Conservation (phyloP, 1,140 invertebrate species). For the Ridgeia piscesae region DNA sequence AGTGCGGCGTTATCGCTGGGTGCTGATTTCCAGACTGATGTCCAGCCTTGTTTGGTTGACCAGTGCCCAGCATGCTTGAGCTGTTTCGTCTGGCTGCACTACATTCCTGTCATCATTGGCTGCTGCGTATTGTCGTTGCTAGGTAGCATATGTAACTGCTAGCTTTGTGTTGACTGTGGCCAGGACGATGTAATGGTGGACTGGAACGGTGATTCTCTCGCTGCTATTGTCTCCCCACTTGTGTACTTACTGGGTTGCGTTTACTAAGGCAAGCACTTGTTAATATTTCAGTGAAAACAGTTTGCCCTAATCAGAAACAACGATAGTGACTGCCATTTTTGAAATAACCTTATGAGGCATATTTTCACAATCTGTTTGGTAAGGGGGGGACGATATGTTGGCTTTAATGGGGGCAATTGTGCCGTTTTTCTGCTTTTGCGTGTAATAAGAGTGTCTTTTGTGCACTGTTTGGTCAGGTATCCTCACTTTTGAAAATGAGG, state of each 20-base stretch:
- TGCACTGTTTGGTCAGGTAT: neutral
- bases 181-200: neutral
- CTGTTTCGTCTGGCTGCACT: neutral
- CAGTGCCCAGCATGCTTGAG: neutral
- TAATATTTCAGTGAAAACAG: neutral
- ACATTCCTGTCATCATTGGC: neutral
- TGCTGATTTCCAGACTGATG: neutral
- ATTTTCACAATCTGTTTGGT: neutral
- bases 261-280: neutral
- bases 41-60: neutral
- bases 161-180: neutral
- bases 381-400: neutral
- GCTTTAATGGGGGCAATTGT: neutral
- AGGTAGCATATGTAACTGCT: neutral
- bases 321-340: neutral
- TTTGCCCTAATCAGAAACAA: neutral
- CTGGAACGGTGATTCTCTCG: neutral
- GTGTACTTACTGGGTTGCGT: neutral
- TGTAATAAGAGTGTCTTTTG: neutral
- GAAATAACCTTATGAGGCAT: neutral
- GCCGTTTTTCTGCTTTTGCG: neutral
- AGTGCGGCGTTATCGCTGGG: neutral
- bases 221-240: neutral
- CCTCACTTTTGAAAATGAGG: neutral
- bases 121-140: neutral